Conservation (phyloP, 1,140 invertebrate genomes). For the Asobara japonica region DNA sequence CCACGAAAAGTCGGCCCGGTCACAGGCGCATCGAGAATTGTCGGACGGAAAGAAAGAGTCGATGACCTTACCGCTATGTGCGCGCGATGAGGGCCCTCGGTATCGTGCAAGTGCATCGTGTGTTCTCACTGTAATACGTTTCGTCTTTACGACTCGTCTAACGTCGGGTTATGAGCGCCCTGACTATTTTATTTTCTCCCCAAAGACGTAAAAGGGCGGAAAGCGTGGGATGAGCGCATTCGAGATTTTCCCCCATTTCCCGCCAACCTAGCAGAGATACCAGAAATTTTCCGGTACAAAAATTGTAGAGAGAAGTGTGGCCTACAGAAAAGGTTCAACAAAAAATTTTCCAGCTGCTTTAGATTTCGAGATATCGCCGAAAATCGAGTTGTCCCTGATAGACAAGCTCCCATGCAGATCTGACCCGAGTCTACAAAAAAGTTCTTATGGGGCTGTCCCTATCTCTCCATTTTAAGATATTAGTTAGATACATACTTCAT, state of each 20-base stretch:
- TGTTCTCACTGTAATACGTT: conserved; percentile 8
- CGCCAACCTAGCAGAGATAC: not conserved
- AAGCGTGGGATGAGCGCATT: not conserved
- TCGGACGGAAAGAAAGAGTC: not conserved
- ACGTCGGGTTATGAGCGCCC: not conserved
- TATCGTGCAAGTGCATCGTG: conserved; percentile 16
- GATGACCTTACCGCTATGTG: conserved; percentile 7
- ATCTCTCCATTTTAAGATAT: too few relatives aligned
- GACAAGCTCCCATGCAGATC: too few relatives aligned
- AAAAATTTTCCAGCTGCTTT: too few relatives aligned
- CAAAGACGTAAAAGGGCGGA: not conserved
- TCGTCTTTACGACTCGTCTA: not conserved
- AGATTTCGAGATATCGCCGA: too few relatives aligned
- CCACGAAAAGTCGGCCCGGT: not conserved
- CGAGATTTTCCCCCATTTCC: too few relatives aligned
- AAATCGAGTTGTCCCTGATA: too few relatives aligned
- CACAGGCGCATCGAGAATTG: not conserved
- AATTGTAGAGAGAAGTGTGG: not conserved
- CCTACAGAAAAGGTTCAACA: too few relatives aligned
- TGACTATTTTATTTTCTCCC: not conserved
- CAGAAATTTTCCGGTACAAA: not conserved
- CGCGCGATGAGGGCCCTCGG: conserved; percentile 1
- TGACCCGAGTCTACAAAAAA: too few relatives aligned
- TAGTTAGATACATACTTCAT: too few relatives aligned
- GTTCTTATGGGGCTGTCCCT: too few relatives aligned